Conservation (phyloP, 23 tunicate genomes). For the Trididemnum clinides region DNA sequence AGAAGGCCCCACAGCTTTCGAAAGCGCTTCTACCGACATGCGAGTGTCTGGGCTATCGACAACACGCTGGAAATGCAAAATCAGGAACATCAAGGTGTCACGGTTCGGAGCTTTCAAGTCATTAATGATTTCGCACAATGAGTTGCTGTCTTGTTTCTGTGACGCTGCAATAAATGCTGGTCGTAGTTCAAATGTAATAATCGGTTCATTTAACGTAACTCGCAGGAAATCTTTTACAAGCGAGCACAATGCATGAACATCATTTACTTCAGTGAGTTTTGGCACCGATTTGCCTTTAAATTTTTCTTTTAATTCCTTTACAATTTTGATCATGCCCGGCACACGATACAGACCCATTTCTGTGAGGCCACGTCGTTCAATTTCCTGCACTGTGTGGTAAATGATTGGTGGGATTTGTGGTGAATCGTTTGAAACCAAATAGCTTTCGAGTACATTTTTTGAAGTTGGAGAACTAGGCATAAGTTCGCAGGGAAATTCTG, state of each 20-base stretch:
- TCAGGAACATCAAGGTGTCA: constrained; percentile 86
- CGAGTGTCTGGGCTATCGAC: constrained; percentile 60
- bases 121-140: constrained; percentile 17
- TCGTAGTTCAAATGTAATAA: constrained; percentile 69
- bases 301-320: constrained; percentile 74
- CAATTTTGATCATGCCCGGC: constrained; percentile 77
- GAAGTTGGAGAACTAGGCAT: constrained; percentile 48
- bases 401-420: constrained; percentile 89
- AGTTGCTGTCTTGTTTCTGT: neutral
- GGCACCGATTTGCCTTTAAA: constrained; percentile 73
- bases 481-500: constrained; percentile 51
- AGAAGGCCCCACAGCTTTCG: constrained; percentile 92
- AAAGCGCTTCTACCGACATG: constrained; percentile 78
- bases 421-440: constrained; percentile 53
- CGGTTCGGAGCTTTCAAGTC: constrained; percentile 36
- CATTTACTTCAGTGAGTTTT: constrained; percentile 60
- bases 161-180: constrained; percentile 69
- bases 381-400: constrained; percentile 91
- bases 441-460: constrained; percentile 58
- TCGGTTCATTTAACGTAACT: constrained; percentile 66
- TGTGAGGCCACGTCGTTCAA: constrained; percentile 76
- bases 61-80: constrained; percentile 88
- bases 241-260: constrained; percentile 85
- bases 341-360: constrained; percentile 72
- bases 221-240: constrained; percentile 89